Evolutionary conservation across 2,113 vertebrate species (phyloP), one percentile per base, ranked within the genome.

Genomic region (Ammospiza caudacuta): DNA sequence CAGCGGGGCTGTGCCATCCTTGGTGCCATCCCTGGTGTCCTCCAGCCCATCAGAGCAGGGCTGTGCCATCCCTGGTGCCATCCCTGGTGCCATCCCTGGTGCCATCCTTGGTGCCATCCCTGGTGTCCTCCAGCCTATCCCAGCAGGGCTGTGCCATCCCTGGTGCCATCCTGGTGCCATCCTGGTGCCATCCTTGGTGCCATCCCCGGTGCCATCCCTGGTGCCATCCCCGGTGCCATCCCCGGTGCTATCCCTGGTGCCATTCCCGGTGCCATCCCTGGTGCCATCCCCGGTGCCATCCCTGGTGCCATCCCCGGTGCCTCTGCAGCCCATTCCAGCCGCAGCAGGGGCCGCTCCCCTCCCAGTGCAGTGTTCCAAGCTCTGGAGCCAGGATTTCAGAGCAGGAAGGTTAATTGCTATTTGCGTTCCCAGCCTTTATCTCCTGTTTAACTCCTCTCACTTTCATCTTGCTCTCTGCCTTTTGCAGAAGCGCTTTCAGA

Each of bases 321-420:
- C 55, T 31, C 33, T 14, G 33, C 33, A 16, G 57, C 57, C 58
- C 64, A 44, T 8, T 21, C 46, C 2, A 2, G 72, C 44, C 0
- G 1, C 59, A 27, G 43, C 83, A 25, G 35, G 5, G 9, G 16
- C n/a, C 15, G 19, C 82, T 78, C 68, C 64, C 55, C 25, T 52
- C 43, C 39, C 0, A 1, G 19, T 5, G 55, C 2, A 2, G 1
- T 3, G 55, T 25, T 72, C 27, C 69, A 29, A 43, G 57, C 81
- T 39, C 77, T 39, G 31, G 61, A 66, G 47, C 9, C 52, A 11
- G 68, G 15, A 22, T 51, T 70, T 51, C 46, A 18, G 58, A 68
- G 41, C n/a, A 52, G 31, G 37, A 64, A 90, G 92, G 94, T 93
- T 94, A 95, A 93, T 87, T 92, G 80, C 68, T 91, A 1, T 92